These are phyloP conservation scores for Tachyglossus aculeatus DNA, from an alignment of 2,797 vertebrate genomes.

Conservation along the genomic window DNA sequence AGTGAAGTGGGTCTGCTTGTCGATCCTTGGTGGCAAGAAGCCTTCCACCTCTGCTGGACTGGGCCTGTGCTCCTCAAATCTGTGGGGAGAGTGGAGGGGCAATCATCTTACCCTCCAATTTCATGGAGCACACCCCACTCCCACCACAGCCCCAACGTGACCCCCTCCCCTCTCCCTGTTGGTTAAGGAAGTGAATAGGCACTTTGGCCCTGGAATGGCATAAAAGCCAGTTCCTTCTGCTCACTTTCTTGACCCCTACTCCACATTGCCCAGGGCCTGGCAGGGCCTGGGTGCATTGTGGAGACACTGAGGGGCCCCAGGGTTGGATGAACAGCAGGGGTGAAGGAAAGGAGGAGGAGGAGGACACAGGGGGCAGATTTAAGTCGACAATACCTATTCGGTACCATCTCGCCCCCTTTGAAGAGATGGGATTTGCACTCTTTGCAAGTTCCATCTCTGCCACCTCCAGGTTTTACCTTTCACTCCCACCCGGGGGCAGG, in stretches of 20 bases:
- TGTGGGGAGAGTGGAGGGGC: conserved; percentile 43
- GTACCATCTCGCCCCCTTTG: neutral
- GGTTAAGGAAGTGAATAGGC: too few relatives aligned
- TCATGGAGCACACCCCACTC: too few relatives aligned
- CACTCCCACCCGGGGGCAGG: conserved; percentile 68
- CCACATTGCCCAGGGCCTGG: rapidly evolving
- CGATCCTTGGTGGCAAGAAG: conserved; percentile 81
- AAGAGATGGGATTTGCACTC: neutral
- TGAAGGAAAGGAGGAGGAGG: too few relatives aligned
- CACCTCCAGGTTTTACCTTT: conserved; percentile 59
- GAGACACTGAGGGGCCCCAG: neutral
- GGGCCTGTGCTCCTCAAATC: conserved; percentile 82
- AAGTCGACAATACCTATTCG: too few relatives aligned
- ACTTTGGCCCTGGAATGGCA: too few relatives aligned
- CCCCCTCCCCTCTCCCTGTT: too few relatives aligned
- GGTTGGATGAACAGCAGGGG: neutral
- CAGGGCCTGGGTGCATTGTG: neutral
- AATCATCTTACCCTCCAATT: too few relatives aligned
- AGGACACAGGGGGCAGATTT: too few relatives aligned
- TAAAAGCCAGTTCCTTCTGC: neutral
- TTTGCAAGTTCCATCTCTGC: neutral
- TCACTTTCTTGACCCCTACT: neutral
- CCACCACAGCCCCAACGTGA: too few relatives aligned
- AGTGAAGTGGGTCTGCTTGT: conserved; percentile 88
- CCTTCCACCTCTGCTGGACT: conserved; percentile 80